Conservation (phyloP, 2,888 invertebrate species). For the Caenorhabditis japonica region DNA sequence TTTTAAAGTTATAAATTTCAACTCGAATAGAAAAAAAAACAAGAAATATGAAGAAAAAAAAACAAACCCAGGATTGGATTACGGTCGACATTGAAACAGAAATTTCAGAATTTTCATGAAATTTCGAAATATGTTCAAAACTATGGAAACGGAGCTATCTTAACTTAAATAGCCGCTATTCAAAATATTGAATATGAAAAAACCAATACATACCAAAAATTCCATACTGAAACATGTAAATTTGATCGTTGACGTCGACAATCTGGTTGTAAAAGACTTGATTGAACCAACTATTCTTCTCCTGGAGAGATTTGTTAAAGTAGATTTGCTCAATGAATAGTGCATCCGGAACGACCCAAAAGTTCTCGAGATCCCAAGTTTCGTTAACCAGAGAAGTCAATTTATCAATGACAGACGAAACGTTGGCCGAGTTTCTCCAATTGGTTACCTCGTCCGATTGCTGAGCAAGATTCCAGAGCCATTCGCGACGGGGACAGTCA, state of each 20-base stretch:
- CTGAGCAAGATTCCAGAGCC: conserved; percentile 56
- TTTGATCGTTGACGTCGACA: conserved; percentile 56
- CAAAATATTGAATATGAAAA: no score
- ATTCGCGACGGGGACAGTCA: conserved; percentile 48
- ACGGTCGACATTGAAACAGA: no score
- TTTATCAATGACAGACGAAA: conserved; percentile 22
- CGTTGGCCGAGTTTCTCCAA: conserved; percentile 32
- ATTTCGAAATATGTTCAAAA: no score
- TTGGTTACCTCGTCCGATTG: conserved; percentile 40
- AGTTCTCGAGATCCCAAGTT: conserved; percentile 48
- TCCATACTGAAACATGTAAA: conserved; percentile 59
- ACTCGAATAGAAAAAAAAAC: no score
- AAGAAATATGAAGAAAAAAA: no score
- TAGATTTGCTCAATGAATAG: conserved; percentile 56
- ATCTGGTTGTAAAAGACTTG: conserved; percentile 50
- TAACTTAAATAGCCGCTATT: no score
- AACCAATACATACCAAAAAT: conserved; percentile 44
- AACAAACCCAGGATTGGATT: no score
- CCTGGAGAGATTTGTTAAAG: conserved; percentile 29
- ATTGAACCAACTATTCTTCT: conserved; percentile 47
- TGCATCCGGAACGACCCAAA: conserved; percentile 56
- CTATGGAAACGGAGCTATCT: no score
- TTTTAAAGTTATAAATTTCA: no score
- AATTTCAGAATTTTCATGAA: no score
- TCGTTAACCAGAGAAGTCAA: conserved; percentile 30